A percentile compares a stretch with the other conserved stretches of the same genome.
phyloP scores from a whole-genome alignment of 2,888 invertebrate species.

The Drosophila histrio region DNA sequence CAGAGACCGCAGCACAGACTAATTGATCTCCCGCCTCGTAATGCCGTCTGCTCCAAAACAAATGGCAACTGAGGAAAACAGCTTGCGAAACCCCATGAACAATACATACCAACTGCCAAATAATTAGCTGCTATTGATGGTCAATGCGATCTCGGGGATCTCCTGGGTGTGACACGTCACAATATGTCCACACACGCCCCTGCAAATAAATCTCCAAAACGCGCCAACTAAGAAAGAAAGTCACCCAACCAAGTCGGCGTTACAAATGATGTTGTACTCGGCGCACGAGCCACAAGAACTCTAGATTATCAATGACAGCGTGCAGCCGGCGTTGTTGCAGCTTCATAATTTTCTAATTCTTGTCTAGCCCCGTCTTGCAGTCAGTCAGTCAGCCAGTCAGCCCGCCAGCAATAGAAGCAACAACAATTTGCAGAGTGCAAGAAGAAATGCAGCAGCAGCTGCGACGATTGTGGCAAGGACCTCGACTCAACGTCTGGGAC shows the following conservation, averaged over 20 bases:
- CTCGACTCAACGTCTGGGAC: slow-evolving; percentile 10
- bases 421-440: slow-evolving; percentile 52
- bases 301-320: slow-evolving; percentile 75
- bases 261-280: slow-evolving; percentile 51
- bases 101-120: slow-evolving; percentile 54
- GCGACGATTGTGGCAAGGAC: slow-evolving; percentile 38
- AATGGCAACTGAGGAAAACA: slow-evolving; percentile 21
- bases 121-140: slow-evolving; percentile 73
- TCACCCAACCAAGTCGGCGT: slow-evolving; percentile 31
- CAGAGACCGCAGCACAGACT: slow-evolving; percentile 23
- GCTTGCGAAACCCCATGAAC: slow-evolving; percentile 61
- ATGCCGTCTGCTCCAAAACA: slow-evolving; percentile 50
- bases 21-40: slow-evolving; percentile 54
- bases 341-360: slow-evolving; percentile 68
- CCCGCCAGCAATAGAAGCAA: slow-evolving; percentile 10
- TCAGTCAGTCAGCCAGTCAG: slow-evolving; percentile 5
- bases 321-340: slow-evolving; percentile 73
- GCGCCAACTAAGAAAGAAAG: slow-evolving; percentile 30
- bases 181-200: slow-evolving; percentile 76
- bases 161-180: slow-evolving; percentile 76
- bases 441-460: slow-evolving; percentile 56
- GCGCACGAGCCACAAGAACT: slow-evolving; percentile 59
- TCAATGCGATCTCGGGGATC: slow-evolving; percentile 14
- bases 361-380: slow-evolving; percentile 12
- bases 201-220: slow-evolving; percentile 62